Base-by-base conservation (phyloP, 2,113 vertebrate species). In the Oryzias celebensis region DNA sequence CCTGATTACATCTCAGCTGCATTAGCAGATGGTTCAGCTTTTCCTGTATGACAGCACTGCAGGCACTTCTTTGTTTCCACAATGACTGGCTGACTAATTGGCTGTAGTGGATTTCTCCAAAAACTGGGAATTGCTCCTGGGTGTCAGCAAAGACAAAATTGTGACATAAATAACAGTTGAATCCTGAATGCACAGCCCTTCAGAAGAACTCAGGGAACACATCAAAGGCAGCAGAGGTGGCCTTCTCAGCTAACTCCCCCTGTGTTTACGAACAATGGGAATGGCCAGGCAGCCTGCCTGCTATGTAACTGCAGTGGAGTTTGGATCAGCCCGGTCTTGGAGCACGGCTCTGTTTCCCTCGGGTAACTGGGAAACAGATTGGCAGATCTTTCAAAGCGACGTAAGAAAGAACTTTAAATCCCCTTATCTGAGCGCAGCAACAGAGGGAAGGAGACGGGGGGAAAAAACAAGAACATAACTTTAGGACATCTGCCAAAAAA, bases 301-400 rank as follows among this genome's bases (percentile, higher is more conserved):
- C 56, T 20, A 31, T 1, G 50, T n/a, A 69, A 67, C 66, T 59
- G 46, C 41, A 52, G 71, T 51, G 23, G 44, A 58, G 50, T 63
- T 78, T 72, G 71, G 79, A 79, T 62, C 28, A 28, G 48, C 43
- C 63, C 28, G 23, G 62, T 53, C 75, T 86, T 82, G 83, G 85
- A 90, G 71, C 77, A 60, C 60, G 50, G 51, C 71, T 78, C 58
- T 73, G 80, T 85, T 85, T 87, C 77, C 73, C 62, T 80, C 67
- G 84, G 85, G 83, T 89, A 90, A 91, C 88, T 87, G 90, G 86
- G 74, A 80, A 90, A 85, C 72, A 76, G 74, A 84, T 81, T 88
- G 87, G 87, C 87, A 85, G 82, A 68, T 83, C 79, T 80, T 88
- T 89, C 72, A 89, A 82, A 85, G 78, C 69, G 73, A 73, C 68